phyloP scores from a whole-genome alignment of 2,113 vertebrate genomes.

The Hydropotes inermis region DNA sequence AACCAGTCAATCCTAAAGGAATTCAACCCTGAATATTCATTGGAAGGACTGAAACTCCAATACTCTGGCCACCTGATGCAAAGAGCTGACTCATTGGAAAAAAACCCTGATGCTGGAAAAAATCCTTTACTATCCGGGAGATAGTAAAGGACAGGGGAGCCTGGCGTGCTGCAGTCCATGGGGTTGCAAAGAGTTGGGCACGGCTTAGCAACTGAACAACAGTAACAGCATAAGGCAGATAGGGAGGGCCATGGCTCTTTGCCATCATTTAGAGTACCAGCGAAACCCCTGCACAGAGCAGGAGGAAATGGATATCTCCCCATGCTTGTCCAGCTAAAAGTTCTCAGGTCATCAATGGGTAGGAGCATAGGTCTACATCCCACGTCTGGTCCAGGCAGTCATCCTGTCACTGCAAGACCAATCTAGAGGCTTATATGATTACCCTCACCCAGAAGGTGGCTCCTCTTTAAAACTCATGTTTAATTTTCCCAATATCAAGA shows the following conservation, averaged over 20 bases:
- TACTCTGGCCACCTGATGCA: not conserved
- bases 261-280: too few relatives aligned
- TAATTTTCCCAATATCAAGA: not conserved
- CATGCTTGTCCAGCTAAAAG: not conserved
- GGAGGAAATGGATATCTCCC: not conserved
- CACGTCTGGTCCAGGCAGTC: not conserved
- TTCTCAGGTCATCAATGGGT: not conserved
- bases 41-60: not conserved
- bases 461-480: not conserved
- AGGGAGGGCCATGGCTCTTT: not conserved
- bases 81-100: not conserved
- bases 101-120: not conserved
- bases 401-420: not conserved
- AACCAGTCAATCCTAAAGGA: not conserved
- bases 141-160: not conserved
- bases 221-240: not conserved
- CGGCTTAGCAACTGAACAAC: rapidly evolving
- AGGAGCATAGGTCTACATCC: not conserved
- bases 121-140: not conserved
- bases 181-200: not conserved
- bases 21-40: not conserved
- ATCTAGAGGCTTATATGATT: not conserved
- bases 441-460: not conserved
- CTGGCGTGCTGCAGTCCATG: not conserved
- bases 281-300: too few relatives aligned